phyloP scores from a whole-genome alignment of 1,140 invertebrate genomes.

The Diploscapter pachys region DNA sequence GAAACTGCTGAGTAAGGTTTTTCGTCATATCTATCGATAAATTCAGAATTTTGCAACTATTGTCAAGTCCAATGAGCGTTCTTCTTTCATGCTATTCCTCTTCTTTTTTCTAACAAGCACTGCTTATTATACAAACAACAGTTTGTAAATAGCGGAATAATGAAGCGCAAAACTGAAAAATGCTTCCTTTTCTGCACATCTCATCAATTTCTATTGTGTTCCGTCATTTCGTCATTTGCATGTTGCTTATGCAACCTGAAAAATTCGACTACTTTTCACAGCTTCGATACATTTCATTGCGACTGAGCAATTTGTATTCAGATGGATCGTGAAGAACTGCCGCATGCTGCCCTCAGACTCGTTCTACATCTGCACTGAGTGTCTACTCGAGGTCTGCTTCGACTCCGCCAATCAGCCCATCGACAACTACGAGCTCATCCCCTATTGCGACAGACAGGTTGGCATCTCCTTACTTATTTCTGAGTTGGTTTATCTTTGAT shows the following conservation, averaged over 20 bases:
- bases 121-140: too few species aligned
- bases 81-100: background rate
- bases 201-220: background rate
- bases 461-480: too few species aligned
- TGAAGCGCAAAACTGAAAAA: background rate
- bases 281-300: background rate
- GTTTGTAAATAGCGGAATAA: background rate
- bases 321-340: slow-evolving; percentile 7
- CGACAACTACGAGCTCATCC: slow-evolving; percentile 8
- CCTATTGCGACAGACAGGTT: background rate
- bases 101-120: background rate
- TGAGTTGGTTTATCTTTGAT: too few species aligned
- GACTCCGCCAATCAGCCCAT: slow-evolving; percentile 1
- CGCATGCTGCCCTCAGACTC: slow-evolving; percentile 11
- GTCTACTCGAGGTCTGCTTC: background rate
- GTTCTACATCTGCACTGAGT: background rate
- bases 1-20: slow-evolving; percentile 12
- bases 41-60: too few species aligned
- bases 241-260: background rate
- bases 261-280: too few species aligned
- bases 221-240: slow-evolving; percentile 7
- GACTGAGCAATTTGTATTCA: slow-evolving; percentile 17
- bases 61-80: background rate
- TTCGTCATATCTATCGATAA: background rate
- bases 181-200: background rate